A percentile compares a stretch with the other conserved stretches of the same genome.
Evolutionary conservation across 2,113 vertebrate genomes (phyloP).

Genomic region (Heloderma charlesbogerti): DNA sequence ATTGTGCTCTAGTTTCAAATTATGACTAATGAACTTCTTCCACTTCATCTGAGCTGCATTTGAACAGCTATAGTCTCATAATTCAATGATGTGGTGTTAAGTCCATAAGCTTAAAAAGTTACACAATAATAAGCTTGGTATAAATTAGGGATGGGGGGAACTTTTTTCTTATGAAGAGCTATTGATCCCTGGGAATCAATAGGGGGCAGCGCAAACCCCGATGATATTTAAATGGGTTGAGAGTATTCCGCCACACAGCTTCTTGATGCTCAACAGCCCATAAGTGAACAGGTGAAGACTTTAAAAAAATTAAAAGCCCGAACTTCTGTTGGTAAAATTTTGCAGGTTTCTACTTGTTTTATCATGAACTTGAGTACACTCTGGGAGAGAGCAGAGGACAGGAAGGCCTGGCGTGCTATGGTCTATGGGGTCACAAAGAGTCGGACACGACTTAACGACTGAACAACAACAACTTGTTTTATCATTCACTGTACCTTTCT

Average conservation of each 20-base stretch:
- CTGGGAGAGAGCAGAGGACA: no score
- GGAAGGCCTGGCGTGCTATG: no score
- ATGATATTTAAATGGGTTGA: neutral
- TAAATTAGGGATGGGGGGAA: neutral
- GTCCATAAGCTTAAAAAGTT: neutral
- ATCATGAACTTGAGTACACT: no score
- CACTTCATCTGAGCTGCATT: slow-evolving; percentile 25
- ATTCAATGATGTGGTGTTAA: neutral
- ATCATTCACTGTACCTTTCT: neutral
- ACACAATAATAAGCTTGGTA: neutral
- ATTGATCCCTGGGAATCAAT: no score
- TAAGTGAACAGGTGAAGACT: neutral
- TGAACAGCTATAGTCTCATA: neutral
- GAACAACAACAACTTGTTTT: no score
- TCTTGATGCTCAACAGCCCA: neutral
- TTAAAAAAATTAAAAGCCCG: neutral
- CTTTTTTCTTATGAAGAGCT: no score
- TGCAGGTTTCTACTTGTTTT: neutral
- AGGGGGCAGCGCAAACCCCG: neutral
- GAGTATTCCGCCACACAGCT: neutral
- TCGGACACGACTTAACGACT: no score
- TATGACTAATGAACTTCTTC: slow-evolving; percentile 25
- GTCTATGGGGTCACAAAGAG: no score
- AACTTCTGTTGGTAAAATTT: neutral
- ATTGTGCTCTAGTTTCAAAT: slow-evolving; percentile 19